Base-by-base conservation (phyloP, 1,140 invertebrate species). In the Drosophila tristis region DNA sequence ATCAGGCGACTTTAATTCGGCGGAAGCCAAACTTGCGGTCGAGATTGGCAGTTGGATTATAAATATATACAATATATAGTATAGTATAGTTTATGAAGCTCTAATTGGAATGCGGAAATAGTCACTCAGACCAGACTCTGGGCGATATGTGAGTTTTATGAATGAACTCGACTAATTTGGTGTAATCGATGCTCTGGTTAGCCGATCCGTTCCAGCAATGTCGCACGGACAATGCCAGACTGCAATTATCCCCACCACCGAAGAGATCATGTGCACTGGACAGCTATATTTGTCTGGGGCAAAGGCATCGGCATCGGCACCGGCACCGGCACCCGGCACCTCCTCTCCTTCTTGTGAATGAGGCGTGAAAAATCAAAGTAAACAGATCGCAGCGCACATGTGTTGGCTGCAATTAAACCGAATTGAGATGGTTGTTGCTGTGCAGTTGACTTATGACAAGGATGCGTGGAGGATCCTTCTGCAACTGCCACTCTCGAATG, bases 71-170 rank as follows among this genome's bases (percentile, higher is more conserved):
- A 65, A 47, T 23, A 31, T 23, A 20, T 6, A 23, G 11, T 39
- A 20, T 47, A n/a, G 16, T 16, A 7, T 47, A 57, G n/a, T 16
- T 20, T 43, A 15, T 25, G 15, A 47, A 25, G 47, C 47, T 23
- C 5, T 29, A 55, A 49, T 26, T 61, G 77, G 77, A 87, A 86
- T 87, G 82, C 82, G 82, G 82, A 86, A 86, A 72, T 59, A 66
- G 60, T 65, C 47, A 51, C 51, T 60, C 65, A 67, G 55, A 47
- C 60, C n/a, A 50, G 44, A 15, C 35, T n/a, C 51, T 55, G 35
- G 16, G 55, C 35, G 44, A 51, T 53, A 44, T 53, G 57, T 54
- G 47, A 44, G 53, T 47, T 74, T 87, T 49, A 87, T 86, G 81
- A 87, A 86, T 86, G 81, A 74, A 86, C 31, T 64, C 47, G 64